Evolutionary conservation across 2,113 vertebrate species (phyloP), one percentile per base, ranked within the genome.

Genomic region (Calyptomena viridis): DNA sequence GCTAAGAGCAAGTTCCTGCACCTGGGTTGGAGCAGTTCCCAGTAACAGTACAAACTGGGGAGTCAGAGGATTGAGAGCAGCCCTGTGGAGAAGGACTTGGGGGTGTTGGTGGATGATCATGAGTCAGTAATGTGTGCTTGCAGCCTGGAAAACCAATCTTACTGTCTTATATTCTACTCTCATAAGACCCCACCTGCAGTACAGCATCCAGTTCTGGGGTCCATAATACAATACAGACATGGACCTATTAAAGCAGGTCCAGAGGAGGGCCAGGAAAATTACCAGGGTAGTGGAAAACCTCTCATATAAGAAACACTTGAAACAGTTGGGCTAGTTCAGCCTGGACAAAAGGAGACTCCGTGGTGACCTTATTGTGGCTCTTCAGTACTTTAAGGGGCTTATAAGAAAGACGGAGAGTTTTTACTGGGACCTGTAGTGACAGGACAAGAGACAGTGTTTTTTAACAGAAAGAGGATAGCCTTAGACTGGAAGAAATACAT

Each of bases 101-200:
- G 30, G 16, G 7, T 79, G 13, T 8, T 56, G n/a, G 46, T 47
- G 13, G 49, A 47, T 0, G 20, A 49, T 42, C 1, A 4, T 31
- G 30, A 49, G 40, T 42, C 5, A 3, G 10, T 10, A 62, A 9
- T 31, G 20, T 63, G 16, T 0, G 0, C 17, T 31, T 80, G 30
- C 17, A 35, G 8, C 40, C 30, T 25, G 31, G 49, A 72, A 63
- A 8, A 30, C 40, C 30, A 31, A 3, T 46, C 44, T 46, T 46
- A 46, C 24, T 27, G 2, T 46, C 44, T 46, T 46, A 46, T 46
- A 46, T 55, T 79, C 56, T 14, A 15, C 22, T 58, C 49, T 80
- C 20, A 8, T n/a, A 39, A 7, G n/a, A 49, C 35, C 31, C 42
- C 17, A 72, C 9, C 14, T 50, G 50, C 35, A 27, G 12, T 20